Base-by-base conservation (phyloP, 2,888 invertebrate genomes). In the Chalcis sispes region DNA sequence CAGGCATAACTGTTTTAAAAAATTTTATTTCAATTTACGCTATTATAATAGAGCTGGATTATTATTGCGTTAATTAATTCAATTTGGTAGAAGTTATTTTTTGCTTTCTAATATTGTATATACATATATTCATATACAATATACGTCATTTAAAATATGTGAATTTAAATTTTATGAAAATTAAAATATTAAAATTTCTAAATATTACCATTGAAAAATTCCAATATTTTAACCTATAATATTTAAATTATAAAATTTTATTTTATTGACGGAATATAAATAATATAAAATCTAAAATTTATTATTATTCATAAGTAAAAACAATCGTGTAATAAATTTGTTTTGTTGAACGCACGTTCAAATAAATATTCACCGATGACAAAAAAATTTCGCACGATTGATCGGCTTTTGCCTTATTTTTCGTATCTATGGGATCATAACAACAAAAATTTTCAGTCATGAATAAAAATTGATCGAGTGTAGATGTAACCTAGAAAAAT, bases 401-500 rank as follows among this genome's bases (percentile, higher is more conserved):
- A 27, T 5, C 46, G 71, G 66, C 8, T 46, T 23, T 48, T 64
- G 54, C 1, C 29, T 71, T 62, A 48, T 66, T 59, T 72, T 56
- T 62, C n/a, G 77, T 77, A 62, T 4, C 77, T 59, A 77, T 69
- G 77, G 75, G 56, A 20, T 29, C 64, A 3, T 46, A 66, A 25
- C 64, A 59, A 15, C 58, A 18, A 50, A n/a, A 20, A 58, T n/a
- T 50, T 29, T 32, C 18, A 64, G 32, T 75, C 20, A 2, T 1
- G 10, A 27, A 25, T 13, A 56, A 62, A 77, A 75, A 64, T 75
- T 69, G 1, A 59, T 23, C 23, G 61, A 58, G 72, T 77, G 46
- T 75, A 58, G 56, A 75, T 69, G 75, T 77, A 77, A 77, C 72
- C 75, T 75, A 67, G 4, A 74, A 65, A 77, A 75, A 75, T 75